Conservation (phyloP, 2,888 invertebrate species). For the Athalia circularis region DNA sequence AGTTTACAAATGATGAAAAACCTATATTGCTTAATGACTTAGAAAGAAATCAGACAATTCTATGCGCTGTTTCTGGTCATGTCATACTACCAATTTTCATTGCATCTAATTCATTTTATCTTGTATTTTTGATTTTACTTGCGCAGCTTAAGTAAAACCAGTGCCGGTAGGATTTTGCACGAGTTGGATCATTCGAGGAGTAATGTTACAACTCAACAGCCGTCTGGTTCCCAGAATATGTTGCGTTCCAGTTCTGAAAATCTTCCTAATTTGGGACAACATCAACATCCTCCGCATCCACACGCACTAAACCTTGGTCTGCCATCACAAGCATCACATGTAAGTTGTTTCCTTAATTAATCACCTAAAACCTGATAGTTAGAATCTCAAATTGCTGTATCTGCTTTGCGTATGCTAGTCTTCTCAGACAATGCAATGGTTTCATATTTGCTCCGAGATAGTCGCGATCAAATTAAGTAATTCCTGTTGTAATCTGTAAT, state of each 20-base stretch:
- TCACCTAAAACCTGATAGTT: background rate
- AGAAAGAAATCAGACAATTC: too few species aligned
- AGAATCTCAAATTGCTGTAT: background rate
- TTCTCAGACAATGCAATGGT: too few species aligned
- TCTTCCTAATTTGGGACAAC: conserved; percentile 67
- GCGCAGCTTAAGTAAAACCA: conserved; percentile 49
- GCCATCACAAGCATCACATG: conserved; percentile 67
- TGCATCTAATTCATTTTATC: conserved; percentile 25
- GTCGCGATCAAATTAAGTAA: conserved; percentile 2
- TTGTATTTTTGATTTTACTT: conserved; percentile 17
- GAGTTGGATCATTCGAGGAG: conserved; percentile 91
- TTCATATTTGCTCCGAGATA: too few species aligned
- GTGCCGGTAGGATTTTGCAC: conserved; percentile 83
- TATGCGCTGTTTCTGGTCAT: background rate
- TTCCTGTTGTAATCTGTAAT: conserved; percentile 36
- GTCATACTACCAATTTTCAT: conserved; percentile 2
- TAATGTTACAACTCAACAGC: conserved; percentile 75
- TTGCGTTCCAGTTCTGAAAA: conserved; percentile 71
- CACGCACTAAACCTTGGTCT: conserved; percentile 70
- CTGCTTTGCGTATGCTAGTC: too few species aligned
- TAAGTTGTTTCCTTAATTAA: conserved; percentile 53
- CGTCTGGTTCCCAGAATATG: conserved; percentile 65
- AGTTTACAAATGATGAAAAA: too few species aligned
- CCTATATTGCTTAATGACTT: too few species aligned
- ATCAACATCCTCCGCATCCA: conserved; percentile 66